Evolutionary conservation across 2,797 vertebrate species (phyloP).

Genomic region (Danio choprae): DNA sequence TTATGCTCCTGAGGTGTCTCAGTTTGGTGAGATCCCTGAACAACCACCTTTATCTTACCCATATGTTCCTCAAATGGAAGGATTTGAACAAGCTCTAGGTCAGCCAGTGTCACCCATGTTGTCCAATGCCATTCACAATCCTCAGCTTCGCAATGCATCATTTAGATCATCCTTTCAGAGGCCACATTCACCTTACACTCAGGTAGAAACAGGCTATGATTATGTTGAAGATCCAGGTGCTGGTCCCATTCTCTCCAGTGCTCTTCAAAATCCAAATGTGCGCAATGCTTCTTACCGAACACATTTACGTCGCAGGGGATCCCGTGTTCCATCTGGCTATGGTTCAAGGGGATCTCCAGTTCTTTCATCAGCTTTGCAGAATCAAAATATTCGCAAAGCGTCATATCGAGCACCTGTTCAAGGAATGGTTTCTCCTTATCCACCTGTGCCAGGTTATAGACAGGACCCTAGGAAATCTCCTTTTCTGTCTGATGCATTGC

Average conservation of each 20-base stretch:
- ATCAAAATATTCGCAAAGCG: constrained; percentile 64
- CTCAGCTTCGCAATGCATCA: constrained; percentile 75
- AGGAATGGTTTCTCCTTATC: constrained; percentile 37
- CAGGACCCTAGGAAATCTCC: constrained; percentile 56
- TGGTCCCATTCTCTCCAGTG: constrained; percentile 74
- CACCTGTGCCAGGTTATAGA: constrained; percentile 23
- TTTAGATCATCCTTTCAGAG: constrained; percentile 71
- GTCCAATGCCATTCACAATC: constrained; percentile 70
- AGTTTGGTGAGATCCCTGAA: constrained; percentile 36
- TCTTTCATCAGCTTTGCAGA: constrained; percentile 67
- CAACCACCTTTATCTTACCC: constrained; percentile 42
- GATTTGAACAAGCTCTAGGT: constrained; percentile 46
- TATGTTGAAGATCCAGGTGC: constrained; percentile 76
- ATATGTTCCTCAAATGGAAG: constrained; percentile 52
- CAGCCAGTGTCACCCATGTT: constrained; percentile 66
- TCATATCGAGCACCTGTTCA: constrained; percentile 56
- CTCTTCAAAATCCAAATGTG: constrained; percentile 73
- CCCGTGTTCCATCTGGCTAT: constrained; percentile 43
- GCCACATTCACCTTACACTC: constrained; percentile 65
- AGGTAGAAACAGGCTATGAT: constrained; percentile 73
- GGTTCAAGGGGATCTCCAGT: constrained; percentile 54
- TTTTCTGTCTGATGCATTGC: constrained; percentile 58
- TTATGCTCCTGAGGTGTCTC: constrained; percentile 43
- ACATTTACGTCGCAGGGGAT: constrained; percentile 54
- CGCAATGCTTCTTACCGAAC: constrained; percentile 67